Evolutionary conservation across 2,888 invertebrate genomes (phyloP).

Genomic region (Siphlonurus alternatus): DNA sequence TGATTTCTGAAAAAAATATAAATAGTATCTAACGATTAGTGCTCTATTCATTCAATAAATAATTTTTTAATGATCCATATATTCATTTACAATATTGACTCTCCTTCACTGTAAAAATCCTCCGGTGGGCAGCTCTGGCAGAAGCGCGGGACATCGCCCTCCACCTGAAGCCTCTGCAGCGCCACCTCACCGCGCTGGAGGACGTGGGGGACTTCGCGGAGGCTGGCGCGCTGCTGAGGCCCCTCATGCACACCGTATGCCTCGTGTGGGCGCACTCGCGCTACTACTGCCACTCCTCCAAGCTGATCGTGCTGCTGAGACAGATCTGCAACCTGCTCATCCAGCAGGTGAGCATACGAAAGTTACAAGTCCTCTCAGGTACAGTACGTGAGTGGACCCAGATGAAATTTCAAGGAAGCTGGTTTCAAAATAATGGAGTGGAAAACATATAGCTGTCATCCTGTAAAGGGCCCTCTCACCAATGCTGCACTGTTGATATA

Average conservation of each 20-base stretch:
- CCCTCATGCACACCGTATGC: slow-evolving; percentile 73
- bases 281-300: slow-evolving; percentile 77
- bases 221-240: slow-evolving; percentile 53
- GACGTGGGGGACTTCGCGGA: slow-evolving; percentile 80
- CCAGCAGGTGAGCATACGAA: slow-evolving; percentile 57
- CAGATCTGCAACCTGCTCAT: slow-evolving; percentile 85
- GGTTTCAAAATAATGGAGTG: neutral
- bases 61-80: neutral
- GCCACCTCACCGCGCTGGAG: slow-evolving; percentile 54
- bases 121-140: slow-evolving; percentile 45
- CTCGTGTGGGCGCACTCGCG: slow-evolving; percentile 80
- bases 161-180: slow-evolving; percentile 66
- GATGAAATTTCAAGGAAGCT: no score
- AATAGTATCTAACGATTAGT: slow-evolving; percentile 4
- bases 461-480: neutral
- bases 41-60: neutral
- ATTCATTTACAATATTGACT: neutral
- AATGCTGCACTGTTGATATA: no score
- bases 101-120: slow-evolving; percentile 9
- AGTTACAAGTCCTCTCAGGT: neutral
- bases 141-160: slow-evolving; percentile 84
- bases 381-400: no score
- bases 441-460: neutral
- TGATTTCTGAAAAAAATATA: no score
- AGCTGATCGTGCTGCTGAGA: slow-evolving; percentile 72